Percentiles rank a stretch among this genome's conserved stretches.
Conservation (phyloP, 1,140 invertebrate genomes). For the Linepithema humile region DNA sequence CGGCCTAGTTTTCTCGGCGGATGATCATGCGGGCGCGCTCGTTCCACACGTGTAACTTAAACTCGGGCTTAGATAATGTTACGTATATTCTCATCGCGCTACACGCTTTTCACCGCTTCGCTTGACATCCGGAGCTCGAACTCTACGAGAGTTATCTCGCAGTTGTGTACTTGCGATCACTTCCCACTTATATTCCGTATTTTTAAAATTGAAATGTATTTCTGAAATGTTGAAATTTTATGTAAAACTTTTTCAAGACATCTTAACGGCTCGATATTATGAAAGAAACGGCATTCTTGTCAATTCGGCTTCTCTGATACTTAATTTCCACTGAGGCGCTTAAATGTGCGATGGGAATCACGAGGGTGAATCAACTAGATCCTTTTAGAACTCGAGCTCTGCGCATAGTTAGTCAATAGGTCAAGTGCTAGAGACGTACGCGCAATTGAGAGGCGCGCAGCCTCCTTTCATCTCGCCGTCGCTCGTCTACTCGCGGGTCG, state of each 20-base stretch:
- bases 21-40: not conserved
- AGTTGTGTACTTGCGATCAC: no score
- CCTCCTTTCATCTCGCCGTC: constrained; percentile 68
- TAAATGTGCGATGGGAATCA: not conserved
- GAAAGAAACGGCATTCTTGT: not conserved
- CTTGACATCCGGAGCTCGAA: not conserved
- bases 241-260: not conserved
- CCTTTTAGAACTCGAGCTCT: constrained; percentile 49
- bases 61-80: not conserved
- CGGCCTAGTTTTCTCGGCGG: constrained; percentile 3
- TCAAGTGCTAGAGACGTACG: constrained; percentile 63
- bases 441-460: constrained; percentile 60
- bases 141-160: not conserved
- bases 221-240: no score
- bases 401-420: constrained; percentile 66
- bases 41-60: not conserved
- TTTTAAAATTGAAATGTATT: no score
- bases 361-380: not conserved
- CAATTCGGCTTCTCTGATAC: not conserved
- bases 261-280: not conserved
- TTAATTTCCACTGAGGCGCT: not conserved
- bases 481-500: constrained; percentile 3
- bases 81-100: not conserved
- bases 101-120: not conserved
- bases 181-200: no score